phyloP scores from a whole-genome alignment of 2,113 vertebrate species.

The Tupaia chinensis region DNA sequence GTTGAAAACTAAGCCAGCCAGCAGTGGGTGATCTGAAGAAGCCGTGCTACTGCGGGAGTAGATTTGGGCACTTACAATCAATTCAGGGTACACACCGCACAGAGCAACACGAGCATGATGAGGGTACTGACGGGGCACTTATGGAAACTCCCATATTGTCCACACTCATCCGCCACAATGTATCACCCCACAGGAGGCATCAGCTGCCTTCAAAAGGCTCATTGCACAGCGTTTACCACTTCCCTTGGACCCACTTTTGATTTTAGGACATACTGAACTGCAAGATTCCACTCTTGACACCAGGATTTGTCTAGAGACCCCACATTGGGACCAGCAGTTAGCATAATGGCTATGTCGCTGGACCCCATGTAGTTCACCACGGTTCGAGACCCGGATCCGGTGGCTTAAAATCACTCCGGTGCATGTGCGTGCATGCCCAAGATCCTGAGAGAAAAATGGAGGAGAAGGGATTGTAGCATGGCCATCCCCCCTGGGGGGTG shows the following conservation, averaged over 20 bases:
- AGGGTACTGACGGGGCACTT: conserved; percentile 99
- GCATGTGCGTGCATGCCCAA: no score
- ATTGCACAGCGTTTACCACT: conserved; percentile 93
- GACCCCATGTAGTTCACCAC: no score
- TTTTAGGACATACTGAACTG: conserved; percentile 90
- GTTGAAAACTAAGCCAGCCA: neutral
- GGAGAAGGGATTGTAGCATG: no score
- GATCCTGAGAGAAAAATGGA: no score
- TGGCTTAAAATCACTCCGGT: no score
- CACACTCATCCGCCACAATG: conserved; percentile 94
- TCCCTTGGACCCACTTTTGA: conserved; percentile 94
- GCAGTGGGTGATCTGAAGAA: neutral
- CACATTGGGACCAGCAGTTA: no score
- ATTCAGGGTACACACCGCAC: conserved; percentile 99
- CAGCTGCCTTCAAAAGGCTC: conserved; percentile 91
- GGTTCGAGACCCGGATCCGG: no score
- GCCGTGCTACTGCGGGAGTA: conserved; percentile 94
- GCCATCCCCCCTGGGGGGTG: no score
- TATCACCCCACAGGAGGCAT: conserved; percentile 93
- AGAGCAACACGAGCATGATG: conserved; percentile 97
- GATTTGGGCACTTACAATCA: conserved; percentile 99
- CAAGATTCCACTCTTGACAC: conserved; percentile 88
- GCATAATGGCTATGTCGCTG: no score
- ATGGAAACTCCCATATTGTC: conserved; percentile 96
- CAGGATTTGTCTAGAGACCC: conserved; percentile 89